Base-by-base conservation (phyloP, 2,797 vertebrate genomes). In the Mus minutoides region DNA sequence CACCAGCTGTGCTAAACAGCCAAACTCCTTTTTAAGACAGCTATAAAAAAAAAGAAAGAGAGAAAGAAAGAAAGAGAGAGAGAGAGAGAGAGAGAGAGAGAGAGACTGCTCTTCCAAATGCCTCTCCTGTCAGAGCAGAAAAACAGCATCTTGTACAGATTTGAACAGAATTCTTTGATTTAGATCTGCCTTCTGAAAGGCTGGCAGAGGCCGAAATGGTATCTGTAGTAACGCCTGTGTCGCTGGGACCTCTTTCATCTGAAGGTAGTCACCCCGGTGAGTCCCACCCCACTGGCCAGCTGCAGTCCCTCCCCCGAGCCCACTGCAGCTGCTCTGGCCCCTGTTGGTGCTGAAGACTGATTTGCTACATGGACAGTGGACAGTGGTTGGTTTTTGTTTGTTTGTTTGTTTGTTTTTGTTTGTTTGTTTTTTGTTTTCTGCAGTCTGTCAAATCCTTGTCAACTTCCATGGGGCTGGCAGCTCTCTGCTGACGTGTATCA, bases 1-100 rank as follows among this genome's bases (percentile, higher is more conserved):
- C 99, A 99, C 99, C 99, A 99, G 99, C 99, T 99, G 99, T 98
- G 99, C 98, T 99, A 99, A 99, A 99, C 99, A 99, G 99, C 99
- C 99, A 99, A 99, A 99, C 99, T 99, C 99, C 99, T 99, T 99
- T 99, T 99, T 99, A 99, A 99, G 99, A 99, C 98, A 99, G 98
- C 99, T 98, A 99, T 99, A 98, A 62, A 97, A 69, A 49, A 26
- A 1, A 40, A 49, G 87, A 94, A 92, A 98, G 97, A 98, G 67
- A 97, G 58, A 46, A 34, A 3, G 34, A 46, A 46, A 98, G 98
- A 98, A 98, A 98, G 97, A 98, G 12, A 98, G 98, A 98, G 98
- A 98, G 98, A 98, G 9, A 46, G 46, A 46, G 9, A 46, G 43
- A 98, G 98, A 98, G 98, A 98, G 89, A 98, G 98, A 98, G 98